Evolutionary conservation across 1,140 invertebrate species (phyloP).

Genomic region (Nasonia giraulti): DNA sequence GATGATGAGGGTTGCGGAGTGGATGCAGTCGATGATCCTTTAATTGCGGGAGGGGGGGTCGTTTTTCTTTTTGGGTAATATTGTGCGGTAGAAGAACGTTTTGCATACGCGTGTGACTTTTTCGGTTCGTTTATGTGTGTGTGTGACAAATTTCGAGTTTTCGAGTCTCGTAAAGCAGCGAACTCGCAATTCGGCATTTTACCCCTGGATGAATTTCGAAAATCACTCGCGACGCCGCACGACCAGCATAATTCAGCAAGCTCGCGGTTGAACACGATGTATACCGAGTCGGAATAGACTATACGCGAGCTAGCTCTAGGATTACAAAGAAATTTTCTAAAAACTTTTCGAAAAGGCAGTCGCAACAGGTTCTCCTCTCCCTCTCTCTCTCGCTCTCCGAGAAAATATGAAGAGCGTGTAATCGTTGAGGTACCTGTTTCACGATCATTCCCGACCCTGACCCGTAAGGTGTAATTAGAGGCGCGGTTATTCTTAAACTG

Average conservation of each 20-base stretch:
- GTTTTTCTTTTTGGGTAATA: neutral
- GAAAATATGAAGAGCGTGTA: constrained; percentile 10
- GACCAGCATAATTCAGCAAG: constrained; percentile 4
- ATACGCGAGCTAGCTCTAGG: too few relatives aligned
- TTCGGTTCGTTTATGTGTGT: too few relatives aligned
- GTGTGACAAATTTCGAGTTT: too few relatives aligned
- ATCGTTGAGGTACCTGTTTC: constrained; percentile 27
- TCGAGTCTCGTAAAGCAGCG: too few relatives aligned
- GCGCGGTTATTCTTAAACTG: constrained; percentile 13
- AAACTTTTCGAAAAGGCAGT: neutral
- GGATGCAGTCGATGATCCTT: neutral
- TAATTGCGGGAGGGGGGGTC: neutral
- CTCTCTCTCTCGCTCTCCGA: neutral
- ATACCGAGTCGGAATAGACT: too few relatives aligned
- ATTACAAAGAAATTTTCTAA: too few relatives aligned
- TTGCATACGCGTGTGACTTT: neutral
- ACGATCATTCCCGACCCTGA: constrained; percentile 39
- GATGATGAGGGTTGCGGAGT: neutral
- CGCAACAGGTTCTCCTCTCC: neutral
- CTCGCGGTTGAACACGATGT: neutral
- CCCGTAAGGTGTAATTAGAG: constrained; percentile 32
- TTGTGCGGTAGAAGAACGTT: neutral
- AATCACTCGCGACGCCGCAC: neutral
- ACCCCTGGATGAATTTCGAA: too few relatives aligned
- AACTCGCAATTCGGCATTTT: too few relatives aligned